These are phyloP conservation scores for Paguma larvata DNA, from an alignment of 2,797 vertebrate species.

Conservation along the genomic window DNA sequence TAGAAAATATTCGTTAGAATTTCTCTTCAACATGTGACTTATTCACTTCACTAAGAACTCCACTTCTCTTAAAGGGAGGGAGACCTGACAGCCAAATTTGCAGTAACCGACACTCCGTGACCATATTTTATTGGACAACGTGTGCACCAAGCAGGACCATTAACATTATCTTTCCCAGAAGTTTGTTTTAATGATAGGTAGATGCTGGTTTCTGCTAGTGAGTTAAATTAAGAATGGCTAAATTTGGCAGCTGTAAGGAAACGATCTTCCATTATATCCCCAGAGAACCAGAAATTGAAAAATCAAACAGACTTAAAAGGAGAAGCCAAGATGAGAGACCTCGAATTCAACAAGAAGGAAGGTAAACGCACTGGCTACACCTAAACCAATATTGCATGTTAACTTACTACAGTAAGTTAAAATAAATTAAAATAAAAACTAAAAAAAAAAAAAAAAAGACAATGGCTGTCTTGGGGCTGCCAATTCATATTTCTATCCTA, in stretches of 20 bases:
- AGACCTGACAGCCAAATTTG: neutral
- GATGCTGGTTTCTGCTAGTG: neutral
- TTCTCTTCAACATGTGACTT: neutral
- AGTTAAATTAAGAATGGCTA: neutral
- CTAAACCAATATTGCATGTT: neutral
- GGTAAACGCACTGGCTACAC: neutral
- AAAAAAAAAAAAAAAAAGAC: neutral
- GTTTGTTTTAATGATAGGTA: neutral
- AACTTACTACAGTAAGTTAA: neutral
- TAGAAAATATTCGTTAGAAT: neutral
- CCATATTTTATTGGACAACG: neutral
- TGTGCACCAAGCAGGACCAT: neutral
- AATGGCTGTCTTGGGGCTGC: neutral
- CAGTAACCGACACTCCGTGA: neutral
- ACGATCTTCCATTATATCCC: neutral
- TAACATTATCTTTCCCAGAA: neutral
- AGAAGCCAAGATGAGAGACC: neutral
- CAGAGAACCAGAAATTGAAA: constrained; percentile 19
- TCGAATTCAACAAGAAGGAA: neutral
- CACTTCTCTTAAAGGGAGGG: neutral
- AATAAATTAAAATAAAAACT: neutral
- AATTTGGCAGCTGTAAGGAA: constrained; percentile 21
- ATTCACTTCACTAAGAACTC: neutral
- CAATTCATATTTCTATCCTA: neutral
- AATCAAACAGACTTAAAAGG: neutral